Evolutionary conservation across 1,140 invertebrate species (phyloP).

Genomic region (Leptinotarsa defecta): DNA sequence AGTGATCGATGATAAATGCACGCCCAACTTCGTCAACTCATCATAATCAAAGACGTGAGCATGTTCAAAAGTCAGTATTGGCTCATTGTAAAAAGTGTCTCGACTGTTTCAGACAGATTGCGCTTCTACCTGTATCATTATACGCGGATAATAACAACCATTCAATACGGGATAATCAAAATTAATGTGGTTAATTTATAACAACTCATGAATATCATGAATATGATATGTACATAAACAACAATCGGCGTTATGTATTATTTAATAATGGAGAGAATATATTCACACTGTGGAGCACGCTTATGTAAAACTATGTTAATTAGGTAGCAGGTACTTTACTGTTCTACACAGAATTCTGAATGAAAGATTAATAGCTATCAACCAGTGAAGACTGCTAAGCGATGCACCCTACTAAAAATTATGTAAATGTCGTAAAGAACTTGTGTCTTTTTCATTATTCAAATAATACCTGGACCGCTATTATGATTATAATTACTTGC

Average conservation of each 20-base stretch:
- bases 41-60: no score
- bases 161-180: constrained; percentile 6
- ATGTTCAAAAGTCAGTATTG: no score
- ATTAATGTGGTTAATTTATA: constrained; percentile 9
- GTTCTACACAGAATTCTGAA: constrained; percentile 24
- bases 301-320: constrained; percentile 36
- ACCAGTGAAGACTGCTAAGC: constrained; percentile 12
- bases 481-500: constrained; percentile 21
- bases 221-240: constrained; percentile 14
- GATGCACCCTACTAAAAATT: constrained; percentile 21
- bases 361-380: constrained; percentile 21
- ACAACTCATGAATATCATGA: constrained; percentile 6
- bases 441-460: constrained; percentile 20
- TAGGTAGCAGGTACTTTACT: constrained; percentile 26
- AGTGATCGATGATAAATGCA: no score
- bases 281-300: constrained; percentile 35
- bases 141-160: neutral
- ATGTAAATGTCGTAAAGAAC: constrained; percentile 15
- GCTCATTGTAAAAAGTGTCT: neutral
- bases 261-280: constrained; percentile 30
- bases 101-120: neutral
- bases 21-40: no score
- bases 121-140: constrained; percentile 5
- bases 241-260: constrained; percentile 25
- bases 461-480: constrained; percentile 11